Evolutionary conservation across 2,797 vertebrate genomes (phyloP), one percentile per base, ranked within the genome.

Genomic region (Dermochelys coriacea): DNA sequence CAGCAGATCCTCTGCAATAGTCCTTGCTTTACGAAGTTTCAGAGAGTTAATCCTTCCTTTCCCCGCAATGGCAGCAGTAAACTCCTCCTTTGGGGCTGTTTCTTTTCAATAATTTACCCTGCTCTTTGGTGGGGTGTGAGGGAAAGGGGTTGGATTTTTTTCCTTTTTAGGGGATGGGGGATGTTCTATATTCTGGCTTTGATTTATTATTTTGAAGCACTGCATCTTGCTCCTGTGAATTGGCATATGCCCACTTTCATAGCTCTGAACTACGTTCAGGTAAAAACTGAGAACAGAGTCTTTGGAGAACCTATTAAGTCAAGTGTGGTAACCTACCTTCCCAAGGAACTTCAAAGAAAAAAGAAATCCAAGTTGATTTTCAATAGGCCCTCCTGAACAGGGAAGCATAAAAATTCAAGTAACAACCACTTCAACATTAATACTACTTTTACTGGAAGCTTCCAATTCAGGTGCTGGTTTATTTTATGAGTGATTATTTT

Each of bases 281-380:
- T 59, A 61, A 75, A 68, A 57, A 8, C 68, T 77, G 50, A 45
- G 51, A 85, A 59, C 18, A 78, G 27, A 78, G 23, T 49, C 84
- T 91, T 85, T 93, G 64, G 93, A 85, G 52, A 80, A 80, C 21
- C 34, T 77, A 90, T 2, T 18, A 81, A 81, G 25, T 83, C 34
- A 74, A 1, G 12, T 61, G 19, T 23, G 18, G 77, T 51, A 89
- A 75, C 5, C 12, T 49, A 6, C 14, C 86, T 90, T 57, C 25
- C 3, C 12, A 52, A 52, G 55, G 34, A 92, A 85, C 31, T 57
- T 81, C 64, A 84, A 85, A 59, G 34, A 5, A 45, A 86, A 87
- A 89, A 81, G 8, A 93, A 87, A 14, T 47, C 57, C 87, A 59
- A 85, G 52, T 47, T 55, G 11, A 82, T 85, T 96, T 88, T 92